phyloP scores from a whole-genome alignment of 2,113 vertebrate species.

The Sturnira hondurensis region DNA sequence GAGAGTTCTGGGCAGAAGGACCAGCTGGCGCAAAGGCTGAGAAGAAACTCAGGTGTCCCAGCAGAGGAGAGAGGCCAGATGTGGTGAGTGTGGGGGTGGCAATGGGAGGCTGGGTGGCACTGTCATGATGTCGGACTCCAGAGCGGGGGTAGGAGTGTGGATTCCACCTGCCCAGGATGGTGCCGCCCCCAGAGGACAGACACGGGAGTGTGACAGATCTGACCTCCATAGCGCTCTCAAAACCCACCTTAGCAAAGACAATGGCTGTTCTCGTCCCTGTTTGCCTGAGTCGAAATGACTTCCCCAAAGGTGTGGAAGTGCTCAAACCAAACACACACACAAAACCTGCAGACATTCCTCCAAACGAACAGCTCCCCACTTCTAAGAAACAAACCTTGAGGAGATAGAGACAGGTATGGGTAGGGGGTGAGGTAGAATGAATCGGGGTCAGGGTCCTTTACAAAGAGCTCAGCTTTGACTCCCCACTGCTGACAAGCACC shows the following conservation, averaged over 20 bases:
- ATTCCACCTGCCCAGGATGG: neutral
- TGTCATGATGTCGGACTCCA: rapidly evolving
- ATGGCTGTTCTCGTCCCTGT: too few species aligned
- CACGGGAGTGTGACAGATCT: rapidly evolving
- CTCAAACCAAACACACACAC: neutral
- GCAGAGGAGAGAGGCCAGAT: neutral
- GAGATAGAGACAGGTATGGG: neutral
- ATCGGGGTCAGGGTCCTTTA: rapidly evolving
- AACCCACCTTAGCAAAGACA: too few species aligned
- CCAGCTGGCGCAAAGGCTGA: neutral
- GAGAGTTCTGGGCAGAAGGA: neutral
- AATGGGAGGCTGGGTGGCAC: neutral
- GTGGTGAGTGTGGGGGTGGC: too few species aligned
- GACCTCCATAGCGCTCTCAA: neutral
- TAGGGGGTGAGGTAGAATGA: too few species aligned
- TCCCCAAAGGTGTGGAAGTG: neutral
- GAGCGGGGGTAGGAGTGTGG: neutral
- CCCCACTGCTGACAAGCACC: neutral
- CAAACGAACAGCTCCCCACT: neutral
- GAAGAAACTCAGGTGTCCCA: neutral
- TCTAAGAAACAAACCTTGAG: neutral
- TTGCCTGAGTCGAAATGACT: neutral
- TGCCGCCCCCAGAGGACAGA: rapidly evolving
- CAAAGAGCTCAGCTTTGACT: neutral
- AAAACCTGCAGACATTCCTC: too few species aligned